Evolutionary conservation across 1,140 invertebrate species (phyloP), one percentile per base, ranked within the genome.

Genomic region (Penaeus chinensis): DNA sequence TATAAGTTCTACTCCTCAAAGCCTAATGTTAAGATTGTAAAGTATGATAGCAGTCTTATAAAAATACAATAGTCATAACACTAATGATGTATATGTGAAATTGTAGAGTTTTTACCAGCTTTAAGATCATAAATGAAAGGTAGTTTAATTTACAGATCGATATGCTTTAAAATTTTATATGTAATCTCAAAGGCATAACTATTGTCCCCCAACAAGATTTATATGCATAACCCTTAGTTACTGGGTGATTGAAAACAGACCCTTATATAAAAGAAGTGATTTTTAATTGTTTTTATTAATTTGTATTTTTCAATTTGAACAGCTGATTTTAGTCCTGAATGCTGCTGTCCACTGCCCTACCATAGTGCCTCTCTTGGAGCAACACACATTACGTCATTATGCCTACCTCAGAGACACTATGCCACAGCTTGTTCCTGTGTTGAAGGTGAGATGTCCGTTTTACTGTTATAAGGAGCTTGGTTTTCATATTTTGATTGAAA

Each of bases 391-490:
- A 47, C 95, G 96, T 77, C 98, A 99, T 93, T 99, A 99, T 93
- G 95, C 95, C 18, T 99, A 99, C 92, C 93, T 99, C n/a, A 93
- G 97, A 20, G 97, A 98, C 91, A 98, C 97, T 1, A 96, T 99
- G 94, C 97, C 98, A 4, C 94, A 96, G 91, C 93, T 99, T n/a
- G 97, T 99, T 37, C 98, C 98, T 0, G 93, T 86, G 24, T 82
- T 90, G 11, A 90, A 90, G 82, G 86, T 90, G 19, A 84, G 62
- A 71, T 19, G 13, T 63, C 32, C 16, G 63, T 74, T 1, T 42
- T 42, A 42, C 37, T 42, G 37, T 5, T 42, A 5, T 42, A 42
- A 37, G 2, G 19, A n/a, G 11, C 13, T 66, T 24, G 18, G 24
- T 83, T 16, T 47, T 7, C 16, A 18, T 71, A 24, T 54, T 71